Conservation (phyloP, 2,113 vertebrate species). For the Pterocles burchelli region DNA sequence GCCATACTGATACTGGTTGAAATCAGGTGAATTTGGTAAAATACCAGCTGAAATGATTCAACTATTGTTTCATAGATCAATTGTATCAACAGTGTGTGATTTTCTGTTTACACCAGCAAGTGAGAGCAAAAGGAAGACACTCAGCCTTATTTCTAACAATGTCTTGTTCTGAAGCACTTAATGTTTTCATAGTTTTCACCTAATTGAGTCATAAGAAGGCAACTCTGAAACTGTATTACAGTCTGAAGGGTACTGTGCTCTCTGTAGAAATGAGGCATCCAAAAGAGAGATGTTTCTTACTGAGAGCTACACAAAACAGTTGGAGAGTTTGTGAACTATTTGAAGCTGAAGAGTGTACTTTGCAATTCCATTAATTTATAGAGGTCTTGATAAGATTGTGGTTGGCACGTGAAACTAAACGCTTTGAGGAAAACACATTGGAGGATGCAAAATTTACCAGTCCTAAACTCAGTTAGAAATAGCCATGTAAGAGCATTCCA, state of each 20-base stretch:
- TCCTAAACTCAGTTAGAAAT: not conserved
- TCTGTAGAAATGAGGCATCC: not conserved
- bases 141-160: not conserved
- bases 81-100: not conserved
- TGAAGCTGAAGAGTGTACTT: not conserved
- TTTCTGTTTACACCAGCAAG: not conserved
- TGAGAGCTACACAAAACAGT: rapidly evolving
- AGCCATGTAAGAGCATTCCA: not conserved
- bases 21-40: not conserved
- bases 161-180: not conserved
- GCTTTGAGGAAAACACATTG: not conserved
- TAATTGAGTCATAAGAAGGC: not conserved
- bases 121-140: not conserved
- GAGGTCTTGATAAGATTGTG: not conserved
- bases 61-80: rapidly evolving
- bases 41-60: not conserved
- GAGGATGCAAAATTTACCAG: not conserved
- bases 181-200: not conserved
- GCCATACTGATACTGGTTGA: not conserved
- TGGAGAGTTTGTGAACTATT: not conserved
- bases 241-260: not conserved
- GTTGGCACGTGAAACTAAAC: not conserved
- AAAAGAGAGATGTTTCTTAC: not conserved
- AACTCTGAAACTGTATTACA: not conserved
- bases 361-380: not conserved